Conservation (phyloP, 2,888 invertebrate species). For the Xestia rhomboidea region DNA sequence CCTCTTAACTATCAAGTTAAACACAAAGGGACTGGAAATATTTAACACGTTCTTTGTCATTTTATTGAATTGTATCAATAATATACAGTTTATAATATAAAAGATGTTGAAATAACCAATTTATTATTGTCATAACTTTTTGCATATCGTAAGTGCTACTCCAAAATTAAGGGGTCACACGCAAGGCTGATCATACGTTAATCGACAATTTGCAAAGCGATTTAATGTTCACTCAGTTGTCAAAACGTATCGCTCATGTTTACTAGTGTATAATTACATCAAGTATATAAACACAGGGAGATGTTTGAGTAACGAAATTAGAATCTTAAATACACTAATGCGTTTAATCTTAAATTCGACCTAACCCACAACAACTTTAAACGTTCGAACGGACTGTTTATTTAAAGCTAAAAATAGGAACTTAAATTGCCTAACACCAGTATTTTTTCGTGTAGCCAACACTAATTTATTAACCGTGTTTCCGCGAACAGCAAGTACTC, state of each 20-base stretch:
- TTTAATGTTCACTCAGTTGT: conserved; percentile 65
- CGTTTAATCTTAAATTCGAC: conserved; percentile 44
- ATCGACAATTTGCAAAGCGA: conserved; percentile 62
- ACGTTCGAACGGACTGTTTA: conserved; percentile 43
- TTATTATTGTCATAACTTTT: conserved; percentile 54
- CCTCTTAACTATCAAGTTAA: conserved; percentile 53
- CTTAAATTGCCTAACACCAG: conserved; percentile 56
- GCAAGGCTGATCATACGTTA: conserved; percentile 58
- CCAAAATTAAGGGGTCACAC: conserved; percentile 54
- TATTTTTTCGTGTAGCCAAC: conserved; percentile 45
- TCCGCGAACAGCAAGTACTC: conserved; percentile 46
- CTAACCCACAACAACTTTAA: conserved; percentile 47
- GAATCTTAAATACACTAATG: conserved; percentile 47
- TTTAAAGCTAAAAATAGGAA: conserved; percentile 56
- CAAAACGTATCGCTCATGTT: conserved; percentile 54
- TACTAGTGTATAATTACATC: conserved; percentile 57
- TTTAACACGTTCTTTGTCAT: conserved; percentile 34
- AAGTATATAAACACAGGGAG: conserved; percentile 23
- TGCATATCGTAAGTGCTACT: conserved; percentile 36
- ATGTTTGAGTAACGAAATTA: conserved; percentile 49
- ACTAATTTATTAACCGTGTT: conserved; percentile 53
- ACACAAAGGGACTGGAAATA: conserved; percentile 56
- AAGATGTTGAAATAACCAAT: conserved; percentile 56
- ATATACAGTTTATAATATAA: conserved; percentile 19
- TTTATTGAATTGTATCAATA: conserved; percentile 48